phyloP scores from a whole-genome alignment of 2,888 invertebrate species.

The Aethes cnicana region DNA sequence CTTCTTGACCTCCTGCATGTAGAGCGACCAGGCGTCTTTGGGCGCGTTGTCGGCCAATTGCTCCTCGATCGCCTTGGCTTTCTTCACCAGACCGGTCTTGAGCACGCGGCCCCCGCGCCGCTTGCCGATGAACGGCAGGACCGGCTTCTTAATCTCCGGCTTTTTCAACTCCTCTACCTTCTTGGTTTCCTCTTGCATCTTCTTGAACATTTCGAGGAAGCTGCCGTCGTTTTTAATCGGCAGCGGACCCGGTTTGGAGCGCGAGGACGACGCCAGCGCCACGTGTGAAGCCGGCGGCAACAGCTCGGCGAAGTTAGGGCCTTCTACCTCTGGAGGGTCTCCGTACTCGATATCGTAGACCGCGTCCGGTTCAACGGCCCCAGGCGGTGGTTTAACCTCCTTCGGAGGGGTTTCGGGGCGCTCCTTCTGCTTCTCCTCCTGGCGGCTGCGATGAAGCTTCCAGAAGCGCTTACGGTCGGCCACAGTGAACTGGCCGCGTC shows the following conservation, averaged over 20 bases:
- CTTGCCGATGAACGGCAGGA: slow-evolving; percentile 86
- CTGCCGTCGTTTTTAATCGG: slow-evolving; percentile 94
- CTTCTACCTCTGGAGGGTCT: slow-evolving; percentile 73
- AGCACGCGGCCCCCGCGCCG: slow-evolving; percentile 92
- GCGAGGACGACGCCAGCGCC: slow-evolving; percentile 61
- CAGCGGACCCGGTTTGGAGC: slow-evolving; percentile 81
- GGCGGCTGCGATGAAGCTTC: slow-evolving; percentile 65
- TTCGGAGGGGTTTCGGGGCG: slow-evolving; percentile 58
- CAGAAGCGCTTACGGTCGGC: slow-evolving; percentile 73
- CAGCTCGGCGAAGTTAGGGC: slow-evolving; percentile 72
- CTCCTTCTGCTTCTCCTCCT: slow-evolving; percentile 47
- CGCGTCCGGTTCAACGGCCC: slow-evolving; percentile 59
- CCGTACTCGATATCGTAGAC: slow-evolving; percentile 70
- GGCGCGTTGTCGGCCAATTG: slow-evolving; percentile 84
- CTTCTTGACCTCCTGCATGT: slow-evolving; percentile 96
- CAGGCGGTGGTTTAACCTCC: slow-evolving; percentile 69
- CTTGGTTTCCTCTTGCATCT: slow-evolving; percentile 88
- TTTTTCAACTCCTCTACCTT: slow-evolving; percentile 64
- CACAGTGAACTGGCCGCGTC: slow-evolving; percentile 75
- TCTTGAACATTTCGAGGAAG: slow-evolving; percentile 95
- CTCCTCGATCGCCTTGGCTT: slow-evolving; percentile 86
- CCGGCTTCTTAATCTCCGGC: slow-evolving; percentile 68
- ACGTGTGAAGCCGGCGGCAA: slow-evolving; percentile 56
- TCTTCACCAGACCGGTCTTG: slow-evolving; percentile 95
- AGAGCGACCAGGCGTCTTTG: slow-evolving; percentile 95